Conservation (phyloP, 2,113 vertebrate genomes). For the Marmota monax region DNA sequence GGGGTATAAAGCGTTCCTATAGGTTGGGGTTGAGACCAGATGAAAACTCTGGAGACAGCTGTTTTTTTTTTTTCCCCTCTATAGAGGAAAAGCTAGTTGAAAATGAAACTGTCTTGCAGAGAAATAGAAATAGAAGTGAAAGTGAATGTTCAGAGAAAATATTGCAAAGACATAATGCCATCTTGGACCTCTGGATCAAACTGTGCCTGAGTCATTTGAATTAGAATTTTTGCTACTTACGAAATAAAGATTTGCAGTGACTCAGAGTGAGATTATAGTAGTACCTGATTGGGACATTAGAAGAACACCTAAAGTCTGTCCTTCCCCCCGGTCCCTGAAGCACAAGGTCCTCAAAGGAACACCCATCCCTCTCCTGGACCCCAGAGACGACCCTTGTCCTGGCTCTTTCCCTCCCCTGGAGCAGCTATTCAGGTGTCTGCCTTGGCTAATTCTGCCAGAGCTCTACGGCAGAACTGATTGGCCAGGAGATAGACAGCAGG, state of each 20-base stretch:
- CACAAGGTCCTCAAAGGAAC: not conserved
- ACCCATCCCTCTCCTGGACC: not conserved
- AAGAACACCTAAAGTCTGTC: not conserved
- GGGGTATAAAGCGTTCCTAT: not conserved
- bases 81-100: not conserved
- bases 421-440: too few species aligned
- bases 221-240: not conserved
- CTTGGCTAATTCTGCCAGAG: not conserved
- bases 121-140: not conserved
- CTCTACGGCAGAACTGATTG: not conserved
- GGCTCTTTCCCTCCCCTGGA: not conserved
- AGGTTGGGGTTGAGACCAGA: not conserved
- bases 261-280: not conserved
- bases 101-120: not conserved
- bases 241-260: not conserved
- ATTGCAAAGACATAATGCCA: not conserved
- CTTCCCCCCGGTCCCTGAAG: not conserved
- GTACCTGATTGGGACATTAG: not conserved
- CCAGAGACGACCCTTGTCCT: not conserved
- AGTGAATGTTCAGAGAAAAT: not conserved
- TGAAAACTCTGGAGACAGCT: not conserved
- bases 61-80: not conserved
- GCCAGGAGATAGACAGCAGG: not conserved
- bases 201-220: not conserved
- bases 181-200: not conserved